Conservation (phyloP, 2,888 invertebrate genomes). For the Spodoptera littoralis region DNA sequence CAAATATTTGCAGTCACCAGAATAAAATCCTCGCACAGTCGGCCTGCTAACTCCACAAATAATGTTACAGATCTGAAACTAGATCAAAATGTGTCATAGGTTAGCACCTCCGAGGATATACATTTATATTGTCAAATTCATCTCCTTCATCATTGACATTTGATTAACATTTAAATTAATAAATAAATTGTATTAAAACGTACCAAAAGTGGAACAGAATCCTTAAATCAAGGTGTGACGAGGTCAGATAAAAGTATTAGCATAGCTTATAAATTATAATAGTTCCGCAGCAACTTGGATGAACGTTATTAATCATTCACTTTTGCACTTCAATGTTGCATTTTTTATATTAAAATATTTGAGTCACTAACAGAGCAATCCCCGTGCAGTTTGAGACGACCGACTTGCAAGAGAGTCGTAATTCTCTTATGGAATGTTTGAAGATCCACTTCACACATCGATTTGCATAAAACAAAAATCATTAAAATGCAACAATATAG, state of each 20-base stretch:
- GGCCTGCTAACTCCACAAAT: slow-evolving; percentile 74
- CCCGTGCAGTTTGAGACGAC: slow-evolving; percentile 73
- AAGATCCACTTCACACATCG: slow-evolving; percentile 72
- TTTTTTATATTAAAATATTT: slow-evolving; percentile 60
- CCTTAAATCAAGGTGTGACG: slow-evolving; percentile 79
- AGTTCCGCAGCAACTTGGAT: slow-evolving; percentile 64
- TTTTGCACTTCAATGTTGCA: slow-evolving; percentile 61
- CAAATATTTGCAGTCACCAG: slow-evolving; percentile 43
- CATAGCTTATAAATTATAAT: slow-evolving; percentile 76
- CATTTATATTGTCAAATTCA: slow-evolving; percentile 73
- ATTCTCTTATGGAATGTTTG: slow-evolving; percentile 77
- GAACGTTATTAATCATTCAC: slow-evolving; percentile 64
- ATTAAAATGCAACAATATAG: slow-evolving; percentile 75
- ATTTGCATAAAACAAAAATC: slow-evolving; percentile 80
- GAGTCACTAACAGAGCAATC: slow-evolving; percentile 56
- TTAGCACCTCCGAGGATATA: slow-evolving; percentile 71
- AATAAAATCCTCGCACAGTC: slow-evolving; percentile 58
- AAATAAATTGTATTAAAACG: slow-evolving; percentile 81
- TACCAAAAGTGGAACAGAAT: slow-evolving; percentile 83
- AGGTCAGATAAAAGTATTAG: slow-evolving; percentile 79
- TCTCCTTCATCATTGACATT: slow-evolving; percentile 79
- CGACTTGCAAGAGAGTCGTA: slow-evolving; percentile 75
- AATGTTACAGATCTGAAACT: slow-evolving; percentile 81
- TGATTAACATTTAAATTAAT: slow-evolving; percentile 83
- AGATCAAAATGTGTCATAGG: slow-evolving; percentile 76